Base-by-base conservation (phyloP, 2,888 invertebrate genomes). In the Meghimatium bilineatum region DNA sequence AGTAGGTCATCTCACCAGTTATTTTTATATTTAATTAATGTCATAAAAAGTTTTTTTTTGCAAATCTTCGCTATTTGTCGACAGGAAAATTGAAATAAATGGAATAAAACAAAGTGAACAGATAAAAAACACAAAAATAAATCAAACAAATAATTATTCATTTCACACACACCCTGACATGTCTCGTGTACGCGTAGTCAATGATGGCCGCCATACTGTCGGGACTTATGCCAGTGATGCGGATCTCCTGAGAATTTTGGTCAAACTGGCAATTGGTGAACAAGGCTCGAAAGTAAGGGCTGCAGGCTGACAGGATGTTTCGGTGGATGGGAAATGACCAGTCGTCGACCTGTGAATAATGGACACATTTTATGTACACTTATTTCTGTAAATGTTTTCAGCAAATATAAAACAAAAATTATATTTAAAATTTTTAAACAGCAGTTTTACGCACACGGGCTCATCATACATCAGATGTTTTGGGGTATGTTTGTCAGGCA, bases 211-310 rank as follows among this genome's bases (percentile, higher is more conserved):
- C 95, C 95, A 98, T 96, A 92, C 96, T 96, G 88, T 96, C 95
- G 10, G 96, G 95, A 80, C 95, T 95, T 56, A 98, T 96, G 78
- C 96, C 97, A 3, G 96, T 96, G 90, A 97, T 95, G 80, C 95
- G 94, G 71, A 87, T 80, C 80, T 90, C 91, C 52, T 88, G 86
- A 32, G 88, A 85, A 77, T 90, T 89, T 0, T 90, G 90, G 75
- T 89, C 89, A 74, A 89, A 90, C 88, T 97, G 94, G 26, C 96
- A 95, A 86, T 97, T 97, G 80, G 97, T 97, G 93, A 97, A 97
- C 56, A 97, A 94, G 72, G 97, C 96, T 93, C 97, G 96, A 94
- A 98, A 98, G 94, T 97, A 98, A 67, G 96, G 96, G 92, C 98
- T 98, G 94, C 97, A 97, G 83, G 97, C 96, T 0, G 93, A 92